Evolutionary conservation across 1,140 invertebrate genomes (phyloP), one percentile per base, ranked within the genome.

Genomic region (Wasmannia auropunctata): DNA sequence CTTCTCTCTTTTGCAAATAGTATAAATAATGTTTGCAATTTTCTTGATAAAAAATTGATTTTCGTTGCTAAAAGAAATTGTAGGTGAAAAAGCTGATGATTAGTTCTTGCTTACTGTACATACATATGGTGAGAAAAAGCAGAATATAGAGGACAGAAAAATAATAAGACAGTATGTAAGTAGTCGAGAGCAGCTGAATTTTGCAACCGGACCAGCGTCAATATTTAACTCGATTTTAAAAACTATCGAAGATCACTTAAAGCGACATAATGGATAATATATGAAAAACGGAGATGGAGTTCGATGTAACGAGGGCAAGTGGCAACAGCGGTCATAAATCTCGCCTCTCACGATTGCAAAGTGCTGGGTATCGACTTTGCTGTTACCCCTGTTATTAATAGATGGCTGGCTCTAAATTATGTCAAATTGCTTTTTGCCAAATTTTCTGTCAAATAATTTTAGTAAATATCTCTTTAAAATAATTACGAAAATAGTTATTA

Each of bases 221-320:
- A 79, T 79, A 79, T 79, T 85, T 85, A 79, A 51, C 74, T 43
- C 62, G 60, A 85, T 85, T 85, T 85, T 54, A 56, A 85, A 85
- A 85, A 65, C 58, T 79, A 85, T 79, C 28, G 74, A 60, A 85
- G 62, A 85, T 79, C 58, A 63, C 31, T 65, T 77, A 85, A 83
- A 83, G 37, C 51, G 37, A 7, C 34, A 69, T 43, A 67, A 83
- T 83, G 65, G 79, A 74, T 80, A 74, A 83, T 83, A 72, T 70
- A 72, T 46, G 76, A 49, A 43, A 83, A 83, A 81, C 51, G 65
- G 69, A 83, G 49, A 81, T 58, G 25, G 67, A 46, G 19, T n/a
- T 69, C 43, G 14, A 14, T 65, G 58, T 31, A 54, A 80, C 56
- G 77, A 40, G 37, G 28, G 76, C 65, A 72, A 81, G 67, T 72